These are phyloP conservation scores for Hirtodrosophila histrioides DNA, from an alignment of 2,888 invertebrate species.

Conservation along the genomic window DNA sequence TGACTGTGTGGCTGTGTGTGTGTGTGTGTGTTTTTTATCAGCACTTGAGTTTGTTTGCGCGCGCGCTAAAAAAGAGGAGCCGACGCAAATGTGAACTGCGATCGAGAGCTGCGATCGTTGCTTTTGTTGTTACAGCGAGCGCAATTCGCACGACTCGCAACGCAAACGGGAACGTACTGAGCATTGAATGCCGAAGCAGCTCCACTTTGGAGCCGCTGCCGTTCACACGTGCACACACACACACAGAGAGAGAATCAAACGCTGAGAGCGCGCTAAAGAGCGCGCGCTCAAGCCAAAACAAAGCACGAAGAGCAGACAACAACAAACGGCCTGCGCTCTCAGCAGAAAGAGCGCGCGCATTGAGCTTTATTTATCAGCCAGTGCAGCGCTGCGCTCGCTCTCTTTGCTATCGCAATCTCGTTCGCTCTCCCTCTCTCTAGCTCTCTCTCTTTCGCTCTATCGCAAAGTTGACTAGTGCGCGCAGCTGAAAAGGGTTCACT, in stretches of 20 bases:
- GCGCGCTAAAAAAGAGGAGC: not conserved
- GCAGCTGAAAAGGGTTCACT: conserved; percentile 76
- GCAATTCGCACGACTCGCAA: conserved; percentile 73
- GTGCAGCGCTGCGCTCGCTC: conserved; percentile 12
- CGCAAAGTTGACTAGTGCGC: conserved; percentile 12
- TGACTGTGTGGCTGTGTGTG: no score
- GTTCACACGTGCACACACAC: conserved; percentile 37
- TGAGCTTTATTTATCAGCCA: conserved; percentile 58
- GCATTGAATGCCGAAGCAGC: conserved; percentile 47
- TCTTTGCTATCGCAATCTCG: not conserved
- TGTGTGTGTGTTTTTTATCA: conserved; percentile 10
- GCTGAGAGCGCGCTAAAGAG: not conserved
- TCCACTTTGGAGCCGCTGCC: conserved; percentile 49
- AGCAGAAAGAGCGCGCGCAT: conserved; percentile 34
- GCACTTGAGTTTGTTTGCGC: conserved; percentile 21
- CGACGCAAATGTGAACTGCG: not conserved
- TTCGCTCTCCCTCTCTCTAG: not conserved
- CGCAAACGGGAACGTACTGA: conserved; percentile 73
- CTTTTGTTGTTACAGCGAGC: conserved; percentile 44
- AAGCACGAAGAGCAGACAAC: conserved; percentile 25
- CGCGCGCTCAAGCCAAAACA: conserved; percentile 10
- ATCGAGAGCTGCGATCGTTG: conserved; percentile 16
- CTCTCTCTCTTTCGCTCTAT: not conserved
- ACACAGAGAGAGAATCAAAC: conserved; percentile 8
- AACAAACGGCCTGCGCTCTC: no score